phyloP scores from a whole-genome alignment of 2,888 invertebrate species.

The Geotrupes spiniger region DNA sequence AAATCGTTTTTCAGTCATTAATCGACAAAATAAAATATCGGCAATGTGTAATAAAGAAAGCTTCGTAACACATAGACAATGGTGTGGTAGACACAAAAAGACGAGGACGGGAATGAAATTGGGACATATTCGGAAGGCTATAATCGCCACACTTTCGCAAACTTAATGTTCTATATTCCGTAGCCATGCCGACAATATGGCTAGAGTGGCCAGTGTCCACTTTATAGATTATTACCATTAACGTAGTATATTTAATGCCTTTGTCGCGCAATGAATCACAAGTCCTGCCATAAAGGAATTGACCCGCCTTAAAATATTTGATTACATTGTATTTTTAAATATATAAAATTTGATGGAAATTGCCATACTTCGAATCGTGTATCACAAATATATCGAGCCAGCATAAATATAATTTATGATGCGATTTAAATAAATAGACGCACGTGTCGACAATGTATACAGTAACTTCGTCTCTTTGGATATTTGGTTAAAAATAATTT shows the following conservation, averaged over 20 bases:
- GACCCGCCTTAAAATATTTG: not conserved
- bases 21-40: conserved; percentile 23
- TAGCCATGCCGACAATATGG: conserved; percentile 29
- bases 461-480: no score
- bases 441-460: no score
- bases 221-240: conserved; percentile 37
- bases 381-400: no score
- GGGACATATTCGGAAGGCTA: conserved; percentile 28
- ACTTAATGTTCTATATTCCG: conserved; percentile 36
- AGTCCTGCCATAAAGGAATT: conserved; percentile 20
- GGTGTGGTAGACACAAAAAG: conserved; percentile 20
- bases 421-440: no score
- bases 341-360: not conserved
- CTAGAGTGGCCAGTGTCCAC: conserved; percentile 31
- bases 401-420: not conserved
- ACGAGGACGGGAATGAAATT: conserved; percentile 28
- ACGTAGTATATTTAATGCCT: conserved; percentile 28
- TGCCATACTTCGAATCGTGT: no score
- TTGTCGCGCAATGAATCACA: conserved; percentile 31
- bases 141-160: conserved; percentile 32
- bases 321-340: not conserved
- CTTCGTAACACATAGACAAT: conserved; percentile 28
- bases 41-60: conserved; percentile 28
- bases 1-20: no score
- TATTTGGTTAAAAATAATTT: no score